phyloP scores from a whole-genome alignment of 2,113 vertebrate genomes.

The Cariama cristata region DNA sequence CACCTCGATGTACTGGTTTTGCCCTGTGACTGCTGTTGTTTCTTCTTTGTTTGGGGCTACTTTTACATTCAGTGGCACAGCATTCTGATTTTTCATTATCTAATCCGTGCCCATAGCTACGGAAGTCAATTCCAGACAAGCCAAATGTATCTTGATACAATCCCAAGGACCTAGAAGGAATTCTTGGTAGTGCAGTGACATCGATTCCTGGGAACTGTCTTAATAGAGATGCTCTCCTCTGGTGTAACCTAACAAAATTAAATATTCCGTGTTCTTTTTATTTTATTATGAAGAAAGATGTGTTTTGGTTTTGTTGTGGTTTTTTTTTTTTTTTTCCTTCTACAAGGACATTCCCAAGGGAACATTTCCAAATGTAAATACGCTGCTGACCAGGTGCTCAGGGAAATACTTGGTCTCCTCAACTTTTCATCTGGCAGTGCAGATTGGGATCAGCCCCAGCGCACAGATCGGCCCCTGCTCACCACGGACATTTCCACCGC shows the following conservation, averaged over 20 bases:
- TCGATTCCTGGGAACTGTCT: accelerated
- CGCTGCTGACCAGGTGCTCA: accelerated
- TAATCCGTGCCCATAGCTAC: not conserved
- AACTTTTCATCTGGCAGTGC: accelerated
- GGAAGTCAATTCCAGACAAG: not conserved
- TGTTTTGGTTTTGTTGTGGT: too few species aligned
- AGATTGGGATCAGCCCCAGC: accelerated
- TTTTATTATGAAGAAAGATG: accelerated
- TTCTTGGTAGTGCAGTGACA: accelerated
- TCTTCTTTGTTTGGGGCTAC: not conserved
- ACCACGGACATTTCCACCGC: accelerated
- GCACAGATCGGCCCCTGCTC: accelerated
- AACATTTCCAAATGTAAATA: too few species aligned
- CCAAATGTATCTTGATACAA: not conserved
- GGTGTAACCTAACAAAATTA: not conserved
- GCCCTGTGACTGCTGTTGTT: accelerated
- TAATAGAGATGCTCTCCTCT: accelerated
- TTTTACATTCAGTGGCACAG: not conserved
- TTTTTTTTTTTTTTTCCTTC: too few species aligned
- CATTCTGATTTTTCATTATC: not conserved
- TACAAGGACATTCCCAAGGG: too few species aligned
- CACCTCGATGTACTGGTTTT: not conserved
- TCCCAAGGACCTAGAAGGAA: not conserved
- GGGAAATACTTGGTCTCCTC: too few species aligned
- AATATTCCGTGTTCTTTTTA: not conserved